phyloP scores from a whole-genome alignment of 2,888 invertebrate genomes.

The Drosophila austrosaltans region DNA sequence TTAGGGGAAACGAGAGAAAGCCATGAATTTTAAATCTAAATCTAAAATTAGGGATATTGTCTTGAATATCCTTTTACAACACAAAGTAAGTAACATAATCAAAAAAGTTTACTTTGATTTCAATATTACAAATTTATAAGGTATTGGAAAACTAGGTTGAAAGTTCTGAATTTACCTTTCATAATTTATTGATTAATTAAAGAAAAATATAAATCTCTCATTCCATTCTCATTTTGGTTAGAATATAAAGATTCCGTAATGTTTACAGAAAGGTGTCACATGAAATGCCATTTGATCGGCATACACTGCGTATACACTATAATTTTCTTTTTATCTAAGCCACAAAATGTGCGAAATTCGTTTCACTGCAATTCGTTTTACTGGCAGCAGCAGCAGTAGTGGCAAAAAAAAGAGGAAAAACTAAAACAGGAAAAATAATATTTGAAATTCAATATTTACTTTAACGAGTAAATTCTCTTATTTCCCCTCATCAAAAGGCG shows the following conservation, averaged over 20 bases:
- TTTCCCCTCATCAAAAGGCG: slow-evolving; percentile 16
- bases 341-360: slow-evolving; percentile 27
- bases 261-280: not conserved
- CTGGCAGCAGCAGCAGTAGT: slow-evolving; percentile 23
- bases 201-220: no score
- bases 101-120: no score
- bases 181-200: no score
- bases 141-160: no score
- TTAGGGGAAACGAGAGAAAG: no score
- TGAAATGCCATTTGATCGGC: not conserved
- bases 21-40: no score
- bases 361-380: slow-evolving; percentile 11
- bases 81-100: no score
- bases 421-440: slow-evolving; percentile 55
- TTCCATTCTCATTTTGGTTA: no score
- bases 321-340: slow-evolving; percentile 9
- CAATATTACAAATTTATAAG: no score
- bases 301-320: not conserved
- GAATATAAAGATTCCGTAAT: not conserved
- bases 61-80: no score
- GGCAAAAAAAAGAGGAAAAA: slow-evolving; percentile 14
- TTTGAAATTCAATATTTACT: slow-evolving; percentile 65
- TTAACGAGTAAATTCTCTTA: slow-evolving; percentile 16
- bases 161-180: no score
- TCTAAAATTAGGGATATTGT: no score